Percentiles rank a stretch among this genome's conserved stretches.
Conservation (phyloP, 2,888 invertebrate species). For the Drosophila picticornis region DNA sequence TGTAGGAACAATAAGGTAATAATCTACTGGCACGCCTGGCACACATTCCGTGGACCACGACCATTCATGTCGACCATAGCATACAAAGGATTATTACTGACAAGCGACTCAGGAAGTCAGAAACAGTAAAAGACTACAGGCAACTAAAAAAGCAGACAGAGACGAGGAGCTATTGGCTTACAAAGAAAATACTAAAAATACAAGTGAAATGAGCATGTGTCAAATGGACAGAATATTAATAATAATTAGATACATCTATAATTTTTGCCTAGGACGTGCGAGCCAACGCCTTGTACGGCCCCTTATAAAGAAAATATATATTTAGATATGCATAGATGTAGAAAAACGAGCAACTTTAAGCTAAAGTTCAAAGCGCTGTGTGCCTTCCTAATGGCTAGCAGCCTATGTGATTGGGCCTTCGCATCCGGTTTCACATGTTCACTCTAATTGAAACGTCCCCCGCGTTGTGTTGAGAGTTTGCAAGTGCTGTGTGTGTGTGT, state of each 20-base stretch:
- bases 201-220: no score
- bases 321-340: neutral
- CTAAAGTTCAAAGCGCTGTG: constrained; percentile 52
- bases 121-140: neutral
- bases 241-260: neutral
- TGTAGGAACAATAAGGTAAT: neutral
- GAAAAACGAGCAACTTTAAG: constrained; percentile 4
- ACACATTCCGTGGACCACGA: neutral
- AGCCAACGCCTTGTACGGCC: neutral
- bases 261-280: constrained; percentile 14
- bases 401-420: constrained; percentile 64
- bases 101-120: neutral
- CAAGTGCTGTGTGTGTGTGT: constrained; percentile 41
- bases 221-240: neutral
- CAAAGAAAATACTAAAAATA: no score
- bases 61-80: no score
- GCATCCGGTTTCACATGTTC: constrained; percentile 77
- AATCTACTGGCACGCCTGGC: neutral
- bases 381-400: constrained; percentile 58
- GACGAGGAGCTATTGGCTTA: neutral
- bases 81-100: no score
- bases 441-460: constrained; percentile 79
- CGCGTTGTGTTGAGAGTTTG: constrained; percentile 63
- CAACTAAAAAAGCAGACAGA: neutral
- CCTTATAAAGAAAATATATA: neutral